phyloP scores from a whole-genome alignment of 2,888 invertebrate species.

The Poecilobothrus nobilitatus region DNA sequence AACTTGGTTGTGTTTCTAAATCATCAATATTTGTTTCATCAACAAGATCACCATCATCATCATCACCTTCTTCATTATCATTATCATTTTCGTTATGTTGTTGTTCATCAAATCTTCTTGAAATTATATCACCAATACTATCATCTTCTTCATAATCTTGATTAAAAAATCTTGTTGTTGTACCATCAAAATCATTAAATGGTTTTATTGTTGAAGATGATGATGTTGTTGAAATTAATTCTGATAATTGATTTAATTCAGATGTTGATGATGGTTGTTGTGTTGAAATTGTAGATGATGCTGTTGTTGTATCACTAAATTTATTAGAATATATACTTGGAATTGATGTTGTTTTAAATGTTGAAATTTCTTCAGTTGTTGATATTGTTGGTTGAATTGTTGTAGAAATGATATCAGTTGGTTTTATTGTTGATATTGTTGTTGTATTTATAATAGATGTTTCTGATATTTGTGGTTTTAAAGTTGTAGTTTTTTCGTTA shows the following conservation, averaged over 20 bases:
- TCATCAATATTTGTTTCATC: slow-evolving; percentile 33
- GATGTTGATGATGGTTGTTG: slow-evolving; percentile 33
- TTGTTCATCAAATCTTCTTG: slow-evolving; percentile 18
- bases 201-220: slow-evolving; percentile 36
- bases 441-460: slow-evolving; percentile 20
- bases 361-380: slow-evolving; percentile 29
- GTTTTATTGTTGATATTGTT: slow-evolving; percentile 39
- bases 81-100: slow-evolving; percentile 21
- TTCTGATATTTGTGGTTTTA: slow-evolving; percentile 33
- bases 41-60: slow-evolving; percentile 29
- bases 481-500: slow-evolving; percentile 36
- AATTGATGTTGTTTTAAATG: slow-evolving; percentile 28
- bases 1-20: slow-evolving; percentile 39
- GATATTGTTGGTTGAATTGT: slow-evolving; percentile 26
- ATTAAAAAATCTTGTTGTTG: slow-evolving; percentile 3
- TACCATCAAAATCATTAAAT: slow-evolving; percentile 15
- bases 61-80: slow-evolving; percentile 27
- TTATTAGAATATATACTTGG: neutral
- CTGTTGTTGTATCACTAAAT: neutral
- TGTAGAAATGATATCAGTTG: slow-evolving; percentile 30
- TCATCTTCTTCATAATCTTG: slow-evolving; percentile 25
- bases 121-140: slow-evolving; percentile 13
- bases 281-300: neutral
- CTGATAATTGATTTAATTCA: slow-evolving; percentile 26
- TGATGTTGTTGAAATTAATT: neutral